Evolutionary conservation across 2,888 invertebrate genomes (phyloP), one percentile per base, ranked within the genome.

Genomic region (Xylota sylvarum): DNA sequence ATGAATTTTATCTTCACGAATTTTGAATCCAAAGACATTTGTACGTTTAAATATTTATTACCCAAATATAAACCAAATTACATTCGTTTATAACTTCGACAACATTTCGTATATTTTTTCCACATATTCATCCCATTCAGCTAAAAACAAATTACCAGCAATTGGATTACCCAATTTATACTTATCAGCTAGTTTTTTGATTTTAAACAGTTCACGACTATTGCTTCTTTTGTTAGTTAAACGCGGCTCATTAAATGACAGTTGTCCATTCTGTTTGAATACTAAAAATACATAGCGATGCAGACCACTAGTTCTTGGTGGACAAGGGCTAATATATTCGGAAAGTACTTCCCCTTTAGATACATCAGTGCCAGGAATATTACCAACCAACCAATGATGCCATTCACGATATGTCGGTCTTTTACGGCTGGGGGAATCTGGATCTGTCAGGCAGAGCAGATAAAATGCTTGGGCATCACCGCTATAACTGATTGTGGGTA

Each of bases 371-470:
- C 96, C 97, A 14, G 96, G 96, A 88, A 98, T 96, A 91, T 98
- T 98, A 27, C 95, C 96, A 0, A 98, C 96, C 4, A 98, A 92
- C 98, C 98, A 98, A 92, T 98, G 98, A 90, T 96, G 96, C 96
- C 96, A 97, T 92, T 98, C 98, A 40, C 97, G 94, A 91, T 94
- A 95, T 87, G 94, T 96, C 0, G 97, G 97, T 7, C 96, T 94
- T n/a, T 93, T 91, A 37, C 98, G 95, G 88, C 96, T 96, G 0
- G 98, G 98, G 7, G 98, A 98, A 93, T 98, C 98, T 4, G 91
- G 98, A 93, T 98, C 98, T 94, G 92, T 91, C 88, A 92, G 88
- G 10, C 91, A 88, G 0, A 92, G 88, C 0, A 91, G 89, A 50
- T 92, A 92, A 80, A 88, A 90, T 0, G 86, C 80, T 5, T 56